Evolutionary conservation across 2,113 vertebrate species (phyloP).

Genomic region (Cygnus buccinator): DNA sequence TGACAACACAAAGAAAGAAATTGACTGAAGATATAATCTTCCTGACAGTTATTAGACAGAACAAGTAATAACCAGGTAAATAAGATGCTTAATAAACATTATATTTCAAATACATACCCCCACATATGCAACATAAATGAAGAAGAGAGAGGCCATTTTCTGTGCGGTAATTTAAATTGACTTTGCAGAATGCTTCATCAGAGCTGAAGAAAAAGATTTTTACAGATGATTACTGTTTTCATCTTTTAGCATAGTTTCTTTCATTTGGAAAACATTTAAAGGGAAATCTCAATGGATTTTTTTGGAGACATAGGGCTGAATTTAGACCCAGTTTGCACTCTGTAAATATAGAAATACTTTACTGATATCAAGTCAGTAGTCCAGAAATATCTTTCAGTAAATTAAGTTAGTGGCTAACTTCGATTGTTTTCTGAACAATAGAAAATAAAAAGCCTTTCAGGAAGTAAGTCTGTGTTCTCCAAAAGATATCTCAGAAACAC

Average conservation of each 20-base stretch:
- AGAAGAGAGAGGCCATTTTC: constrained; percentile 91
- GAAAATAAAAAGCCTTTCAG: neutral
- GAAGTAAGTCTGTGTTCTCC: neutral
- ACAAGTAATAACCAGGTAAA: neutral
- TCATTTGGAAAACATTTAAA: constrained; percentile 10
- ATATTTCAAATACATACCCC: constrained; percentile 79
- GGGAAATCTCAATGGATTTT: neutral
- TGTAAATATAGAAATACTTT: neutral
- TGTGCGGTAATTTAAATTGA: constrained; percentile 91
- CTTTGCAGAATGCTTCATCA: constrained; percentile 93
- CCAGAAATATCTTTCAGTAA: neutral
- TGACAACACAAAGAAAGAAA: neutral
- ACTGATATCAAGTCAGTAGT: neutral
- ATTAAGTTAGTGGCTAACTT: neutral
- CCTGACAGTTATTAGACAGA: neutral
- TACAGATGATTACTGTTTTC: constrained; percentile 31
- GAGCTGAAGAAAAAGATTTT: constrained; percentile 81
- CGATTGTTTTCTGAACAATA: neutral
- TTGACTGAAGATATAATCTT: neutral
- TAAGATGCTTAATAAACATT: neutral
- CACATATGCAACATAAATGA: constrained; percentile 91
- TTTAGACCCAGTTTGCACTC: neutral
- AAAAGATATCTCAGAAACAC: neutral
- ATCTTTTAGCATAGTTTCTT: neutral
- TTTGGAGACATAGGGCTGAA: neutral